Evolutionary conservation across 2,113 vertebrate species (phyloP).

Genomic region (Syrrhaptes paradoxus): DNA sequence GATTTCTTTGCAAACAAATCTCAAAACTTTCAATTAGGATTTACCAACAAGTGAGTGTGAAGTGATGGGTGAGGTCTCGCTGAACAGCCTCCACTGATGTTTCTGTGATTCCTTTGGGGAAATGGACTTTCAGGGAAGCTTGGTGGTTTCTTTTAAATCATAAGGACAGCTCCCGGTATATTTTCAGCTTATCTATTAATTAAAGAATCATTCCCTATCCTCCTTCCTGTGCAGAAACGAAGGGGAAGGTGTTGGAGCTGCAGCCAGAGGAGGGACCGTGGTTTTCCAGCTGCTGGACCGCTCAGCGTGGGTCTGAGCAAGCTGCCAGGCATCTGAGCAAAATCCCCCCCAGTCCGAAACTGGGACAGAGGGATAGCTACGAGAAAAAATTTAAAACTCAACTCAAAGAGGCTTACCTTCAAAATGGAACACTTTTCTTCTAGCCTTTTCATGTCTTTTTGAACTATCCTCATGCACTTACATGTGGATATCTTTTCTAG

Average conservation of each 20-base stretch:
- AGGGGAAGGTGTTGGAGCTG: background rate
- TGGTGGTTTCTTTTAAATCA: background rate
- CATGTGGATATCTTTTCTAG: fast-evolving
- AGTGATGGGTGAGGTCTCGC: background rate
- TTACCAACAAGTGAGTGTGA: background rate
- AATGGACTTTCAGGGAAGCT: background rate
- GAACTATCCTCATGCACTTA: background rate
- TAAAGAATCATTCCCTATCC: background rate
- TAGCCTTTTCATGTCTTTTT: background rate
- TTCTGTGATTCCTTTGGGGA: background rate
- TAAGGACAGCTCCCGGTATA: background rate
- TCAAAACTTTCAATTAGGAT: background rate
- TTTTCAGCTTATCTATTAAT: background rate
- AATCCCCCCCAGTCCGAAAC: background rate
- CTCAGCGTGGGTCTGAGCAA: fast-evolving
- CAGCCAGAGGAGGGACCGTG: background rate
- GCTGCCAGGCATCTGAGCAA: background rate
- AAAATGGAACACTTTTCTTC: fast-evolving
- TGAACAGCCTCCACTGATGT: background rate
- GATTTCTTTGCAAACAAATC: background rate
- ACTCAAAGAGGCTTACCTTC: background rate
- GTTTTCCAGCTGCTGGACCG: background rate
- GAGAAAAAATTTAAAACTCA: background rate
- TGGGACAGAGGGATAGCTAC: too few relatives aligned
- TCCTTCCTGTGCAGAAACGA: fast-evolving